Percentiles rank a stretch among this genome's conserved stretches.
These are phyloP conservation scores for Eubasilissa splendida DNA, from an alignment of 2,888 invertebrate genomes.

Conservation along the genomic window DNA sequence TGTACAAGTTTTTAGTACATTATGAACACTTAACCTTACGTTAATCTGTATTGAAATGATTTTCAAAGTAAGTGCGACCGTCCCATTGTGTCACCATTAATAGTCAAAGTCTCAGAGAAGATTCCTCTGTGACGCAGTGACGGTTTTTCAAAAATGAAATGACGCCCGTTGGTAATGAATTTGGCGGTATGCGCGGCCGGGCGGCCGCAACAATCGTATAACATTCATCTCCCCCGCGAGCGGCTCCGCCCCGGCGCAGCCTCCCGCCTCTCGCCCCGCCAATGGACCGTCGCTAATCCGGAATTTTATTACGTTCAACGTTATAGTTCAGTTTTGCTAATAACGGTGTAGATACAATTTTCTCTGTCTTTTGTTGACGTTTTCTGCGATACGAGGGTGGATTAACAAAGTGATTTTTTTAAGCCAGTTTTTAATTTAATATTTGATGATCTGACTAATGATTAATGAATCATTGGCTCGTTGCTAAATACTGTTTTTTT, in stretches of 20 bases:
- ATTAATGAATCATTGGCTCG: background rate
- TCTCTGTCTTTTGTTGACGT: constrained; percentile 8
- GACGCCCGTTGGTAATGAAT: constrained; percentile 36
- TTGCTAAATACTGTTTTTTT: too few species aligned
- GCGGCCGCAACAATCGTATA: constrained; percentile 54
- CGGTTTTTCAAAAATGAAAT: constrained; percentile 29
- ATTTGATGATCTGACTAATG: background rate
- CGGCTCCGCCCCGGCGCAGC: constrained; percentile 45
- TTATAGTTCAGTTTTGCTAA: constrained; percentile 53
- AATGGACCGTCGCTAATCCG: constrained; percentile 54
- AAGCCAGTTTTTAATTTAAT: constrained; percentile 9
- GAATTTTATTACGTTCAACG: constrained; percentile 56
- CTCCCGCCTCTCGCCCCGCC: constrained; percentile 26
- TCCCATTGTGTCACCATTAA: too few species aligned
- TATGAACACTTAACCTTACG: too few species aligned
- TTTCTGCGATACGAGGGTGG: background rate
- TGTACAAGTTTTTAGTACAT: too few species aligned
- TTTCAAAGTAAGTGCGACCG: too few species aligned
- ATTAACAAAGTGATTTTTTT: constrained; percentile 7
- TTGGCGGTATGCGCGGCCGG: constrained; percentile 28
- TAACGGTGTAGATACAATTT: constrained; percentile 29
- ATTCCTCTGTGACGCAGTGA: background rate
- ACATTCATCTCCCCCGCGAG: constrained; percentile 52
- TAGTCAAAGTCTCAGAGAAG: too few species aligned
- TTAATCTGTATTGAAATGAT: too few species aligned